Evolutionary conservation across 2,797 vertebrate species (phyloP).

Genomic region (Hemitrygon akajei): DNA sequence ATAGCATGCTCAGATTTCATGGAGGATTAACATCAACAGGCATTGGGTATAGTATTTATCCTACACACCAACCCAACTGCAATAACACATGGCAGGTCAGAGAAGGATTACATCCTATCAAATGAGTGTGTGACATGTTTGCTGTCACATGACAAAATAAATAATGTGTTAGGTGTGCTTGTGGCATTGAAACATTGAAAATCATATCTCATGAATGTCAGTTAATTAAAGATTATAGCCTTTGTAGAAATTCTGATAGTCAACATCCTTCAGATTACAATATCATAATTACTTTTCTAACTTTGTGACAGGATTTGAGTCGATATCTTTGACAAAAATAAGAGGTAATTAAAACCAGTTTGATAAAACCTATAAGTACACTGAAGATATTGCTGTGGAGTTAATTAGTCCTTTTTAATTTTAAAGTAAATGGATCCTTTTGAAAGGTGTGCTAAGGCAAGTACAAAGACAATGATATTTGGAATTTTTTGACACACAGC

Average conservation of each 20-base stretch:
- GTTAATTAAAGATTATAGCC: not conserved
- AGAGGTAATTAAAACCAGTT: not conserved
- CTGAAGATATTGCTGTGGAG: not conserved
- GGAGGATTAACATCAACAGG: not conserved
- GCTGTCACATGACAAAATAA: not conserved
- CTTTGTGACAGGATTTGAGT: not conserved
- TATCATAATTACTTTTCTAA: not conserved
- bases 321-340: not conserved
- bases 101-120: not conserved
- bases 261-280: not conserved
- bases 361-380: not conserved
- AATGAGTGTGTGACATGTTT: not conserved
- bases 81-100: not conserved
- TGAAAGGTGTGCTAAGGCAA: not conserved
- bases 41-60: conserved; percentile 8
- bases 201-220: not conserved
- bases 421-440: not conserved
- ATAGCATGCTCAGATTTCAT: not conserved
- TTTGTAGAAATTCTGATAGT: not conserved
- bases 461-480: not conserved
- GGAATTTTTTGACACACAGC: not conserved
- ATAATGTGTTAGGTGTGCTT: not conserved
- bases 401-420: not conserved
- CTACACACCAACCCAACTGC: not conserved
- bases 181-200: not conserved